phyloP scores from a whole-genome alignment of 1,140 invertebrate species.

The Venturia canescens region DNA sequence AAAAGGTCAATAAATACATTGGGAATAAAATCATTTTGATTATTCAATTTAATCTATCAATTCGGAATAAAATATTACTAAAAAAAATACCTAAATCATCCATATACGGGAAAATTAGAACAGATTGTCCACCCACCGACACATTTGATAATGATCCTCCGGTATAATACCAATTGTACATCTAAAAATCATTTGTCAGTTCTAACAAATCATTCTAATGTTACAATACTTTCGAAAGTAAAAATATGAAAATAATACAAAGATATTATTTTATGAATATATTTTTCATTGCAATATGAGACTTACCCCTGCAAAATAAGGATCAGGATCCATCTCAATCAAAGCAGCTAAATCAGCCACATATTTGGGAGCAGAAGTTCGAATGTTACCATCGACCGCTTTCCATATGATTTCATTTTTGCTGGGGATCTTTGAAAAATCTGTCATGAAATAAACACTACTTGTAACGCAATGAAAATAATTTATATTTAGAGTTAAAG shows the following conservation, averaged over 20 bases:
- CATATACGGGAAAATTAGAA: conserved; percentile 67
- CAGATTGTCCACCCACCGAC: conserved; percentile 55
- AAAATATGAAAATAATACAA: background rate
- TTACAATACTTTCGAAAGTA: background rate
- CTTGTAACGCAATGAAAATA: background rate
- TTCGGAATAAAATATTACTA: conserved; percentile 23
- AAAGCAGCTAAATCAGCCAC: conserved; percentile 68
- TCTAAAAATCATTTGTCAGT: conserved; percentile 57
- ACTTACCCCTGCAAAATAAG: conserved; percentile 70
- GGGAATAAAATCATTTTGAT: background rate
- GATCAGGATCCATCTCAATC: conserved; percentile 72
- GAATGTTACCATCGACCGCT: conserved; percentile 18
- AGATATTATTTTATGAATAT: background rate
- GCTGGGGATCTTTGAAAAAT: conserved; percentile 17
- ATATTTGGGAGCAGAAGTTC: conserved; percentile 62
- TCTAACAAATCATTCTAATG: background rate
- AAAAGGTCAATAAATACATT: no score
- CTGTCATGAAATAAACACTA: conserved; percentile 54
- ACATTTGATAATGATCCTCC: conserved; percentile 68
- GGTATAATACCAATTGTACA: conserved; percentile 74
- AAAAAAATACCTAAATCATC: conserved; percentile 63
- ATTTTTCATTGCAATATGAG: background rate
- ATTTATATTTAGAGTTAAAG: no score
- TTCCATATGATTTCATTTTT: conserved; percentile 62
- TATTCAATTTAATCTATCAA: background rate